Conservation (phyloP, 92 coral and sea anemone species). For the Plumapathes pennacea region DNA sequence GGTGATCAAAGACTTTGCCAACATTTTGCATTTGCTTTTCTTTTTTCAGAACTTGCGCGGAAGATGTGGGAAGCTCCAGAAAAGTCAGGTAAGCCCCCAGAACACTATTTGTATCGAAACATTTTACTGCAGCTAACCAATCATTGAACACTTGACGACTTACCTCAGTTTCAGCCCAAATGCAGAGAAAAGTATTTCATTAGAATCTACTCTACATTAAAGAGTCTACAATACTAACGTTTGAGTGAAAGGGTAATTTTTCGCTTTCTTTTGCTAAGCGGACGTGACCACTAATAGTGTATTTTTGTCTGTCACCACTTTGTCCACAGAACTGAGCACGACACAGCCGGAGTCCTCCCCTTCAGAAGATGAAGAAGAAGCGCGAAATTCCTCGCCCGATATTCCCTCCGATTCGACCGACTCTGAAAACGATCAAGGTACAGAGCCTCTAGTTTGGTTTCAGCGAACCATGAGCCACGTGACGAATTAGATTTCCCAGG, state of each 20-base stretch:
- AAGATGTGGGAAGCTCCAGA: constrained; percentile 98
- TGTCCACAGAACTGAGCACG: constrained; percentile 81
- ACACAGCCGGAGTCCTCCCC: constrained; percentile 97
- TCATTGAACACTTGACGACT: too few species aligned
- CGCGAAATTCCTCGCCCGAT: constrained; percentile 67
- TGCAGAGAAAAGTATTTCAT: too few species aligned
- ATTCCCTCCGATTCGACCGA: constrained; percentile 77
- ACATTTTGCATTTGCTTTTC: too few species aligned
- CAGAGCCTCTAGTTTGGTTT: too few species aligned
- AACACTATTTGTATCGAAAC: neutral
- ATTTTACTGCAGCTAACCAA: neutral
- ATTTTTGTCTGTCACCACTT: neutral
- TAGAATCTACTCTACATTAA: too few species aligned
- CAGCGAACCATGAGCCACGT: too few species aligned
- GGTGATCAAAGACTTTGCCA: too few species aligned
- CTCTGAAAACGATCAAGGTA: constrained; percentile 86
- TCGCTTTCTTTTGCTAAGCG: neutral
- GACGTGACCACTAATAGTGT: neutral
- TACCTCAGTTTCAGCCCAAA: too few species aligned
- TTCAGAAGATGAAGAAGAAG: constrained; percentile 86
- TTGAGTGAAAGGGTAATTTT: too few species aligned
- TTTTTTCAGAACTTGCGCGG: constrained; percentile 69
- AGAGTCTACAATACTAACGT: too few species aligned
- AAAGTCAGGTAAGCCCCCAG: constrained; percentile 70
- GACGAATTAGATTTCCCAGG: too few species aligned